These are phyloP conservation scores for Xanthorhoe spadicearia DNA, from an alignment of 2,888 invertebrate species.

Conservation along the genomic window DNA sequence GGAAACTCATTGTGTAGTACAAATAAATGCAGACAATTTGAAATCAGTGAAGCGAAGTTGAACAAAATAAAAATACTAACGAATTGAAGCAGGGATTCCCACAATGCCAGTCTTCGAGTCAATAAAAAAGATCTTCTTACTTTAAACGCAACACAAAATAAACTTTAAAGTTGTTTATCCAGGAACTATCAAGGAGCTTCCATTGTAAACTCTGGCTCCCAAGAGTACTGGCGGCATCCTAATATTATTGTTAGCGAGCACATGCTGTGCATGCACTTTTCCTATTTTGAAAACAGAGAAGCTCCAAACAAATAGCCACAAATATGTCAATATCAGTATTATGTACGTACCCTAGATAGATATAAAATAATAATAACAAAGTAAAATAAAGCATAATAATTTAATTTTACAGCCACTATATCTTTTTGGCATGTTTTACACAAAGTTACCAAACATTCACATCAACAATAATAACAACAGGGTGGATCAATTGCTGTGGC, in stretches of 20 bases:
- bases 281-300: conserved; percentile 8
- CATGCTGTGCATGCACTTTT: conserved; percentile 23
- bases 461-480: conserved; percentile 55
- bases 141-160: conserved; percentile 19
- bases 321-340: too few species aligned
- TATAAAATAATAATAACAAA: conserved; percentile 24
- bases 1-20: conserved; percentile 55
- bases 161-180: conserved; percentile 22
- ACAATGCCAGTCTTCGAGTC: conserved; percentile 19
- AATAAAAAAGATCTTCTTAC: conserved; percentile 14
- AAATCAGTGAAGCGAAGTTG: conserved; percentile 20
- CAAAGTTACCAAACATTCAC: conserved; percentile 40
- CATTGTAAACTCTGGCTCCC: conserved; percentile 21
- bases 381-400: conserved; percentile 39
- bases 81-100: conserved; percentile 17
- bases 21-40: conserved; percentile 34
- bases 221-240: conserved; percentile 19
- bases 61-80: conserved; percentile 39
- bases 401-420: conserved; percentile 60
- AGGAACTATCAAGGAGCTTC: conserved; percentile 16
- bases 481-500: conserved; percentile 44
- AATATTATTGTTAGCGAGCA: conserved; percentile 24
- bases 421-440: conserved; percentile 51
- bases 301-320: background rate
- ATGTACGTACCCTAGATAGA: background rate